Conservation (phyloP, 2,888 invertebrate species). For the Thymelicus sylvestris region DNA sequence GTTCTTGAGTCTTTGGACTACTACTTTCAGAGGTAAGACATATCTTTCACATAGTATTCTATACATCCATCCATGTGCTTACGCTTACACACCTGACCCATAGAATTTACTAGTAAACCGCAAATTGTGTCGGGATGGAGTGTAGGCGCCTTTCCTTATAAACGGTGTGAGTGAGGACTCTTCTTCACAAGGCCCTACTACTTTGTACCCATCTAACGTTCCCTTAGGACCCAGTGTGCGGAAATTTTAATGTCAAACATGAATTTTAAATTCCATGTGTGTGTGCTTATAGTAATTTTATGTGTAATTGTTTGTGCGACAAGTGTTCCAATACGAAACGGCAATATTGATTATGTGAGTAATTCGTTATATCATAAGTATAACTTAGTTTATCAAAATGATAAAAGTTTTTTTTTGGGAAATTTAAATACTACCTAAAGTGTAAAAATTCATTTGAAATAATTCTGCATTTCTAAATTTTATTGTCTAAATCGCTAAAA, state of each 20-base stretch:
- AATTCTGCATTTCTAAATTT: no score
- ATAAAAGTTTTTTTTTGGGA: no score
- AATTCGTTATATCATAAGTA: not conserved
- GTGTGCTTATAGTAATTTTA: constrained; percentile 58
- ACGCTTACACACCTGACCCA: not conserved
- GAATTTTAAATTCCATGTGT: constrained; percentile 51
- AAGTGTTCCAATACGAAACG: constrained; percentile 54
- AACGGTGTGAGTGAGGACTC: constrained; percentile 55
- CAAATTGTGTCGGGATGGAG: constrained; percentile 55
- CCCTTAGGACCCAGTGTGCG: constrained; percentile 10
- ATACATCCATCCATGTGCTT: no score
- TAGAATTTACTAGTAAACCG: not conserved
- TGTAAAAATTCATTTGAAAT: no score
- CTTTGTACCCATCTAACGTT: constrained; percentile 54
- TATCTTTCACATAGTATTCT: no score
- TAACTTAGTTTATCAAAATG: no score
- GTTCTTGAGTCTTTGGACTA: no score
- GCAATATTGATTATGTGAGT: constrained; percentile 77
- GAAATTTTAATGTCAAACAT: constrained; percentile 49
- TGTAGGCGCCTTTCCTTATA: constrained; percentile 72
- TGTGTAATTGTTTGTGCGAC: constrained; percentile 51
- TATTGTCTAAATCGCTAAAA: no score
- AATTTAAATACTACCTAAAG: no score
- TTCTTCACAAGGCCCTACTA: constrained; percentile 58
- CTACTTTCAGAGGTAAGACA: no score